Percentiles rank a stretch among this genome's conserved stretches.
Evolutionary conservation across 2,888 invertebrate species (phyloP).

Genomic region (Polyommatus iphigenia): DNA sequence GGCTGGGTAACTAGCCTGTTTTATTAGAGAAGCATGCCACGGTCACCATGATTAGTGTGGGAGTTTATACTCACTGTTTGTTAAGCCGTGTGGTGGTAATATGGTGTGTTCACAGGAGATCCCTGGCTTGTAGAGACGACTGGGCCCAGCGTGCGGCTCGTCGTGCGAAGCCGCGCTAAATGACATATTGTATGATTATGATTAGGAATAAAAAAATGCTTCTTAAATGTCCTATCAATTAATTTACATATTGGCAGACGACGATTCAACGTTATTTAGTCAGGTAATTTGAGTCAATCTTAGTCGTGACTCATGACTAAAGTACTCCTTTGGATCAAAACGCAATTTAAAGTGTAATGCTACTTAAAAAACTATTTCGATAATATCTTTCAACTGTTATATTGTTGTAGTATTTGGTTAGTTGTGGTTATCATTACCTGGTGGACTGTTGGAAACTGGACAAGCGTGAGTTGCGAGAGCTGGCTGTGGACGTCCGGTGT

Average conservation of each 20-base stretch:
- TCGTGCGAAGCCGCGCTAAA: slow-evolving; percentile 61
- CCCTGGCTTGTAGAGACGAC: slow-evolving; percentile 50
- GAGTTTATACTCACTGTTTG: slow-evolving; percentile 31
- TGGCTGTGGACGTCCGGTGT: slow-evolving; percentile 58
- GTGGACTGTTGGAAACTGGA: slow-evolving; percentile 65
- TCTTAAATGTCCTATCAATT: neutral
- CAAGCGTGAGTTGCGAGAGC: slow-evolving; percentile 60
- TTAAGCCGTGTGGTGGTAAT: slow-evolving; percentile 42
- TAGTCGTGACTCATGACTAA: neutral
- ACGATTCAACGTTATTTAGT: neutral
- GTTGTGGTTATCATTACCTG: slow-evolving; percentile 49
- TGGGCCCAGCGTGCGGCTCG: slow-evolving; percentile 52
- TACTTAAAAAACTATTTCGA: neutral
- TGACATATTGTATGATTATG: neutral
- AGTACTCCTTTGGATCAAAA: too few species aligned
- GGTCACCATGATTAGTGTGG: neutral
- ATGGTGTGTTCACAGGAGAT: slow-evolving; percentile 57
- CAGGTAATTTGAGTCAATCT: neutral
- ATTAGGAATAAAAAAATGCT: neutral
- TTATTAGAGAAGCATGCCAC: neutral
- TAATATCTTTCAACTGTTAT: neutral
- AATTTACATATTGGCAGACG: neutral
- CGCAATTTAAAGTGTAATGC: too few species aligned
- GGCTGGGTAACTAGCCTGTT: too few species aligned
- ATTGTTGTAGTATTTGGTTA: neutral